phyloP scores from a whole-genome alignment of 2,888 invertebrate species.

The Thysanoteuthis rhombus region DNA sequence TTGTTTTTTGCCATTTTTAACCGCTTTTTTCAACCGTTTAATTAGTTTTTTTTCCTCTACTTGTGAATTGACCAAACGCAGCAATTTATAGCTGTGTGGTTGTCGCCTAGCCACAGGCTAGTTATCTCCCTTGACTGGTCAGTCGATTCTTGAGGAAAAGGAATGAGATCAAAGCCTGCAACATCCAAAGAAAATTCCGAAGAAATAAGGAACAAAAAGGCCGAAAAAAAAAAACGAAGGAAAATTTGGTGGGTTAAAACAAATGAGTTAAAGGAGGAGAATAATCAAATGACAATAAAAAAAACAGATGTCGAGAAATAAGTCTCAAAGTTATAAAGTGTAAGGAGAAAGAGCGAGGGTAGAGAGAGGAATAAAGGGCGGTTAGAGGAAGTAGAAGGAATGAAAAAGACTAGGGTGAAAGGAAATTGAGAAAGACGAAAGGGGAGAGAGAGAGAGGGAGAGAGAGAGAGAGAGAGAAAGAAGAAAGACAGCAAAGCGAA shows the following conservation, averaged over 20 bases:
- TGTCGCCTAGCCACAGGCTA: constrained; percentile 12
- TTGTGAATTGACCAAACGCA: neutral
- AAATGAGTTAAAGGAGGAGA: neutral
- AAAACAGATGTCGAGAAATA: neutral
- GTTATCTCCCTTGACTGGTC: constrained; percentile 12
- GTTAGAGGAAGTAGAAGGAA: neutral
- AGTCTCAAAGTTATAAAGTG: neutral
- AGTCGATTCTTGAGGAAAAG: neutral
- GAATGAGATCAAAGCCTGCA: neutral
- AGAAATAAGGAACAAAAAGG: neutral
- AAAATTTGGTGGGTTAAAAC: neutral
- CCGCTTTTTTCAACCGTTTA: neutral
- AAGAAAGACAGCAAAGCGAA: neutral
- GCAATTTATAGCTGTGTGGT: neutral
- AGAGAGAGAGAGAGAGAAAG: neutral
- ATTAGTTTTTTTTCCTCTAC: neutral
- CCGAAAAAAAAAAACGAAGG: neutral
- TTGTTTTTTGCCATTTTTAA: neutral
- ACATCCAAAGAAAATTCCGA: neutral
- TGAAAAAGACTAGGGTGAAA: neutral
- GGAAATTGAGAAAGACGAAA: too few species aligned
- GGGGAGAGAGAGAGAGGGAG: neutral
- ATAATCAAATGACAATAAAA: neutral
- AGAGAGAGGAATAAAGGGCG: neutral
- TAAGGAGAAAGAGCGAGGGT: neutral